Percentiles rank a stretch among this genome's conserved stretches.
phyloP scores from a whole-genome alignment of 2,888 invertebrate genomes.

The Leptinotarsa tumamoca region DNA sequence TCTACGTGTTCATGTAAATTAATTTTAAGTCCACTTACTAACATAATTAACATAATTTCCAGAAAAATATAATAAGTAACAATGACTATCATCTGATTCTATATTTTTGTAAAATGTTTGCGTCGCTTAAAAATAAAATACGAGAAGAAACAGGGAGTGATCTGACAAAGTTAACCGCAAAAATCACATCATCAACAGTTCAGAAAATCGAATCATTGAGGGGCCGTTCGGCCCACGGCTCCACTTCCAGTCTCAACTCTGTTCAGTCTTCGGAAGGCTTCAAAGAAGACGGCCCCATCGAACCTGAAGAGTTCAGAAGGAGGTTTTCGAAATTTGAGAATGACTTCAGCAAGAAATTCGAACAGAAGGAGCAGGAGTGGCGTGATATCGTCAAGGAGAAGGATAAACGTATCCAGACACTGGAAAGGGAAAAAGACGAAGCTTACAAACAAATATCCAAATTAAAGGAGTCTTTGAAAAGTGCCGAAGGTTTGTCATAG shows the following conservation, averaged over 20 bases:
- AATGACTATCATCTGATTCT: neutral
- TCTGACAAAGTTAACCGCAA: slow-evolving; percentile 68
- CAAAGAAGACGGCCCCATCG: slow-evolving; percentile 69
- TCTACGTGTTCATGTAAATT: slow-evolving; percentile 19
- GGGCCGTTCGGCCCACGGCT: slow-evolving; percentile 67
- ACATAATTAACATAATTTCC: neutral
- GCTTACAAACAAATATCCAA: slow-evolving; percentile 70
- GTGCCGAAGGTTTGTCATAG: slow-evolving; percentile 75
- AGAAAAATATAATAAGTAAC: neutral
- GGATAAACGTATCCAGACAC: slow-evolving; percentile 68
- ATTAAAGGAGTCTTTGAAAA: slow-evolving; percentile 72
- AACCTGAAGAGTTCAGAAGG: slow-evolving; percentile 65
- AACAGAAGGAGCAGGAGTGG: slow-evolving; percentile 77
- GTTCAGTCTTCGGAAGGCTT: slow-evolving; percentile 64
- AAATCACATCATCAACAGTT: slow-evolving; percentile 68
- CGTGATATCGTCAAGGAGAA: slow-evolving; percentile 73
- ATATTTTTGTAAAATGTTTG: slow-evolving; percentile 76
- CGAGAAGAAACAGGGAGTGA: slow-evolving; percentile 90
- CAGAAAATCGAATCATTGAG: slow-evolving; percentile 67
- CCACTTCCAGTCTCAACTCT: slow-evolving; percentile 66
- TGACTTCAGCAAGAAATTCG: slow-evolving; percentile 72
- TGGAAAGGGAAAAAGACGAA: slow-evolving; percentile 71
- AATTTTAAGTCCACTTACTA: neutral
- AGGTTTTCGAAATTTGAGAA: slow-evolving; percentile 70
- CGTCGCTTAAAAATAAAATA: slow-evolving; percentile 89